phyloP scores from a whole-genome alignment of 2,113 vertebrate genomes.

The Trematocara zebra region DNA sequence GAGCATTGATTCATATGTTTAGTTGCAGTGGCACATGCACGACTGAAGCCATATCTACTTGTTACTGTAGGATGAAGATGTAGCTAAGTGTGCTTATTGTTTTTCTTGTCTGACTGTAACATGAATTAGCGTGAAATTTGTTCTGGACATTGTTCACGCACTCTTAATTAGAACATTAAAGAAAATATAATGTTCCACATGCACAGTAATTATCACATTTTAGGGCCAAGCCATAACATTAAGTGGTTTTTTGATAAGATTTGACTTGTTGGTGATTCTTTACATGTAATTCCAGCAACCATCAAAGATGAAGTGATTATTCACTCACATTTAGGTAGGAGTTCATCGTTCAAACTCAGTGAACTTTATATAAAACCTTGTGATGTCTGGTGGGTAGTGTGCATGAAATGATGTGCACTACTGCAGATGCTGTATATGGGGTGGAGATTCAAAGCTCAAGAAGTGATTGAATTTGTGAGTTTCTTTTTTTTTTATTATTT shows the following conservation, averaged over 20 bases:
- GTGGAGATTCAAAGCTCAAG: neutral
- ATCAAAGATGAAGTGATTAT: neutral
- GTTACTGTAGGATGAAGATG: fast-evolving
- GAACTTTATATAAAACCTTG: neutral
- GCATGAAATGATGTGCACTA: neutral
- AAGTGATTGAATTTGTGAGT: neutral
- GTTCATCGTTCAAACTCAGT: fast-evolving
- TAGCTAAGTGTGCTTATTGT: neutral
- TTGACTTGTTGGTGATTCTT: neutral
- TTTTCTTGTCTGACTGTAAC: neutral
- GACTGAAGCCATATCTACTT: neutral
- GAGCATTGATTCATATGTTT: neutral
- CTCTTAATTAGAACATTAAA: neutral
- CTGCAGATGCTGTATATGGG: neutral
- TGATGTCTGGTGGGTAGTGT: fast-evolving
- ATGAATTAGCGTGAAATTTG: neutral
- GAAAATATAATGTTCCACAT: fast-evolving
- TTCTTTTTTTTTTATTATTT: neutral
- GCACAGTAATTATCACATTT: neutral
- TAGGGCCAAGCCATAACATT: neutral
- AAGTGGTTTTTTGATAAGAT: neutral
- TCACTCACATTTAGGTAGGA: neutral
- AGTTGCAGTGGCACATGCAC: fast-evolving
- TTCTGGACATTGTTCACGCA: neutral
- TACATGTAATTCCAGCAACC: neutral